Conservation (phyloP, 2,888 invertebrate genomes). For the Brenthis ino region DNA sequence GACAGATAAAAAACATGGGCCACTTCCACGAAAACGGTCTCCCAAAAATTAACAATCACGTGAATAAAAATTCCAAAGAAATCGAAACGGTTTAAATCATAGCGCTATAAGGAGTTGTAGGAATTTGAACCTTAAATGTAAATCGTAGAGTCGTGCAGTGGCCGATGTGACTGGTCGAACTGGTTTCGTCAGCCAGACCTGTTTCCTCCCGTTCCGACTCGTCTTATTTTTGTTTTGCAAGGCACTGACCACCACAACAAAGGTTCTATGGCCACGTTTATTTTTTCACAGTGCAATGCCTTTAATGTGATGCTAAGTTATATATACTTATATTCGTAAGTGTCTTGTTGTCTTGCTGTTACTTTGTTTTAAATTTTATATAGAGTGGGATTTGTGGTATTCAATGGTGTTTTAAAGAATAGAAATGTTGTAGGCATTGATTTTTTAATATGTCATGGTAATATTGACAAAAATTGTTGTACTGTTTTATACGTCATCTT, state of each 20-base stretch:
- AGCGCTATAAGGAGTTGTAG: constrained; percentile 39
- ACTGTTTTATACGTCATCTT: no score
- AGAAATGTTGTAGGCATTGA: no score
- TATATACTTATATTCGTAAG: constrained; percentile 22
- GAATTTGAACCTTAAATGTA: constrained; percentile 42
- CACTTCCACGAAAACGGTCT: constrained; percentile 44
- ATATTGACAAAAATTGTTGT: no score
- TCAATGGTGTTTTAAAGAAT: no score
- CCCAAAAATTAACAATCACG: constrained; percentile 49
- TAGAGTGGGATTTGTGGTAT: not conserved
- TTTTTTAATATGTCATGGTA: no score
- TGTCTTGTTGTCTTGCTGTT: constrained; percentile 17
- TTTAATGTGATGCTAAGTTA: constrained; percentile 31
- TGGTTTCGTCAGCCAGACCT: constrained; percentile 63
- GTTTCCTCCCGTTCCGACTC: constrained; percentile 54
- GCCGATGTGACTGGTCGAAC: constrained; percentile 65
- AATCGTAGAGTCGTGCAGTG: constrained; percentile 45
- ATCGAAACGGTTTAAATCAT: constrained; percentile 78
- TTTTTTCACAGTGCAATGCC: constrained; percentile 63
- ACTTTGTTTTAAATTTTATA: constrained; percentile 13
- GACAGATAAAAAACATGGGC: constrained; percentile 41
- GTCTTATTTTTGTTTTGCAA: constrained; percentile 78
- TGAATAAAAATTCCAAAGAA: constrained; percentile 73
- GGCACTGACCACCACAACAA: constrained; percentile 82
- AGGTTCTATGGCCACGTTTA: constrained; percentile 66